A percentile compares a stretch with the other conserved stretches of the same genome.
Conservation (phyloP, 1,140 invertebrate genomes). For the Ptiloglossa arizonensis region DNA sequence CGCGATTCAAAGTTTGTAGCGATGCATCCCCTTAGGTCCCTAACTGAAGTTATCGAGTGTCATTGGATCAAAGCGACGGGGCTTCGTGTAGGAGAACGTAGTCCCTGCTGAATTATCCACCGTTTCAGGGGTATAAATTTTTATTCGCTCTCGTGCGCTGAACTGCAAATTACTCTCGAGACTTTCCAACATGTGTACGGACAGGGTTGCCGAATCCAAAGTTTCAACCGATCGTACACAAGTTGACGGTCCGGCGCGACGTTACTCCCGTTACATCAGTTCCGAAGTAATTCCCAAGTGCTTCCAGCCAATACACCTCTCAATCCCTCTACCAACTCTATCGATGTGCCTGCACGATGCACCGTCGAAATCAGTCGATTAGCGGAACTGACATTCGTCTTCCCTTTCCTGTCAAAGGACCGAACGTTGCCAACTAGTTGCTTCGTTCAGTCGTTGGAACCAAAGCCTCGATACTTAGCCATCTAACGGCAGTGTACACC, state of each 20-base stretch:
- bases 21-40: background rate
- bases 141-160: background rate
- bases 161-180: conserved; percentile 5
- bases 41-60: background rate
- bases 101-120: background rate
- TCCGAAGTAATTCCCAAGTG: conserved; percentile 48
- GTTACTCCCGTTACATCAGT: conserved; percentile 30
- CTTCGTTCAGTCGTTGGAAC: background rate
- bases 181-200: background rate
- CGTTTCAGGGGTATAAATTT: background rate
- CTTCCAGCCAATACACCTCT: conserved; percentile 5
- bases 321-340: conserved; percentile 22
- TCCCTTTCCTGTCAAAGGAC: background rate
- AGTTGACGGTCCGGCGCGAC: background rate
- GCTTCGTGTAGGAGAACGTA: background rate
- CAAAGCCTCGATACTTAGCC: too few relatives aligned
- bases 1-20: background rate
- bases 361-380: conserved; percentile 28
- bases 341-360: background rate
- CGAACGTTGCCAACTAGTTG: background rate
- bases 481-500: too few relatives aligned
- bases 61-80: background rate
- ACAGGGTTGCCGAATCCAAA: background rate
- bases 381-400: background rate
- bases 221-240: conserved; percentile 11